Base-by-base conservation (phyloP, 2,888 invertebrate species). In the Drosophila niveifrons region DNA sequence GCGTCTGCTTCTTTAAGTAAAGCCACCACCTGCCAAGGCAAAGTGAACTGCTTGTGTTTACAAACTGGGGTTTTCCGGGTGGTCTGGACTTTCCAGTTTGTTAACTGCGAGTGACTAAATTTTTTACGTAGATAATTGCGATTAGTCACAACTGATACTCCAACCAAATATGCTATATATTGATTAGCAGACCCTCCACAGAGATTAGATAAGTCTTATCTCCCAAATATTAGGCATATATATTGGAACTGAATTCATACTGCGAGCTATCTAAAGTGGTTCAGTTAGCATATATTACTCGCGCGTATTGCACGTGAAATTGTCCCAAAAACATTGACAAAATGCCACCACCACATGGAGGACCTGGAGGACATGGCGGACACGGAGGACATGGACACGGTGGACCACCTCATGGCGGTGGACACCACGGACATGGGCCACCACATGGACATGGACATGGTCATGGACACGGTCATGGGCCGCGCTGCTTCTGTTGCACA, bases 291-390 rank as follows among this genome's bases (percentile, higher is more conserved):
- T 13, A 8, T 48, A 55, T 41, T 70, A 29, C 23, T 74, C 52
- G 51, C 44, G 4, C 48, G 36, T 9, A 13, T 31, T 55, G 53
- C 66, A 83, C 68, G 75, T 46, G 9, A 13, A 63, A 1, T 39
- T 29, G 2, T 9, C 18, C 2, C 17, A 3, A 23, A 31, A 17
- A 31, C 15, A 2, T 18, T 9, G 64, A 46, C 47, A 48, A 63
- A 46, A 82, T 88, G 88, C 74, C 90, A 73, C 90, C 90, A 44
- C 88, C 85, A 46, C 78, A 53, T 15, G 88, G 88, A 84, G 84
- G 88, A 75, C 88, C 34, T 13, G 78, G 67, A 8, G 63, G 63
- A 17, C 68, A 48, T 8, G 69, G 72, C 0, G 80, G 51, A 0
- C 57, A 36, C 18, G 46, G 51, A 7, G 48, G 48, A 23, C 65